Conservation (phyloP, 2,888 invertebrate genomes). For the Chrysolina oricalcia region DNA sequence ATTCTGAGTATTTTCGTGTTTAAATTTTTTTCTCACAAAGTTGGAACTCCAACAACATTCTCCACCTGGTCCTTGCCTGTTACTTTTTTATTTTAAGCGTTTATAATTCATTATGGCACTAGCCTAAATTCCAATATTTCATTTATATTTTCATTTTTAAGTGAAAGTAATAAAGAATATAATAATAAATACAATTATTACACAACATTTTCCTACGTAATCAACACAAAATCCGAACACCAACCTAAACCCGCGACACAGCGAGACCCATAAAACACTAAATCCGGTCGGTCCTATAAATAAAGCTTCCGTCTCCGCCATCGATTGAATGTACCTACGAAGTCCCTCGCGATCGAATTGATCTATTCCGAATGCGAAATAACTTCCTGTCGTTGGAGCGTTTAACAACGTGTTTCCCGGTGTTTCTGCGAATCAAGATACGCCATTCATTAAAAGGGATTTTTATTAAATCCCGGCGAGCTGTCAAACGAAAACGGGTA, state of each 20-base stretch:
- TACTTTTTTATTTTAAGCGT: too few species aligned
- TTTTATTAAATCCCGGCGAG: conserved; percentile 45
- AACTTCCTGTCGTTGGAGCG: conserved; percentile 27
- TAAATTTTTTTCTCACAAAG: too few species aligned
- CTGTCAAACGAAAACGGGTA: conserved; percentile 24
- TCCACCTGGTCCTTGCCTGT: too few species aligned
- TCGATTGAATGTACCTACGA: conserved; percentile 1
- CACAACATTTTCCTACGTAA: too few species aligned
- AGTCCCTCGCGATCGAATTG: conserved; percentile 15
- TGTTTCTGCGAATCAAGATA: conserved; percentile 40
- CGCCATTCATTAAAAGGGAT: conserved; percentile 48
- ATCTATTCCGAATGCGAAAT: conserved; percentile 27
- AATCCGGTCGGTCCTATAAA: background rate
- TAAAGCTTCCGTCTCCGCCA: background rate
- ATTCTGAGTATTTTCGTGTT: too few species aligned
- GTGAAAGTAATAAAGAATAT: too few species aligned
- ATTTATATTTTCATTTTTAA: too few species aligned
- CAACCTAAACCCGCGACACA: background rate
- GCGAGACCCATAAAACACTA: conserved; percentile 3
- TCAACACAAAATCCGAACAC: background rate
- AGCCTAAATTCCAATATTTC: too few species aligned
- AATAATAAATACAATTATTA: too few species aligned
- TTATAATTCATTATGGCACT: too few species aligned
- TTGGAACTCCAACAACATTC: too few species aligned
- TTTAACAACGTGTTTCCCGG: conserved; percentile 23